A percentile compares a stretch with the other conserved stretches of the same genome.
These are phyloP conservation scores for Pseudopipra pipra DNA, from an alignment of 2,113 vertebrate genomes.

Conservation along the genomic window DNA sequence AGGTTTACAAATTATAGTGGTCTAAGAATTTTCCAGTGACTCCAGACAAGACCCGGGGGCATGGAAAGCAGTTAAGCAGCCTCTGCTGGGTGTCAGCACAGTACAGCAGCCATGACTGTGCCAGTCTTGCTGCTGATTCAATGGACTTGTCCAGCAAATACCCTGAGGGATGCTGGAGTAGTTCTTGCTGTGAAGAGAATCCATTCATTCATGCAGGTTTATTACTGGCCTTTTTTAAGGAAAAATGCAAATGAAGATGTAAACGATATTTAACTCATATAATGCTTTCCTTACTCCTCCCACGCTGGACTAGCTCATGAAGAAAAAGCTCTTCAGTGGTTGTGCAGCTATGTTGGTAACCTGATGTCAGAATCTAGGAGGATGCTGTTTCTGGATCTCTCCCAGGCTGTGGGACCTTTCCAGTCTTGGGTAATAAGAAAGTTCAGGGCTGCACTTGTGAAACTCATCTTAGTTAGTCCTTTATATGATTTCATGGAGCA, in stretches of 20 bases:
- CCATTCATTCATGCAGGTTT: background rate
- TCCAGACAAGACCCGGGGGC: background rate
- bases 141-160: background rate
- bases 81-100: accelerated
- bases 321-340: background rate
- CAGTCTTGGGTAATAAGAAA: background rate
- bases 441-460: background rate
- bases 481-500: background rate
- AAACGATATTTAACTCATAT: background rate
- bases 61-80: background rate
- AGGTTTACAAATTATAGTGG: background rate
- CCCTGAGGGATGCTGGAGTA: background rate
- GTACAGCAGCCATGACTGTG: background rate
- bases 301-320: accelerated
- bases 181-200: background rate
- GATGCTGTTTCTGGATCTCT: background rate
- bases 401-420: background rate
- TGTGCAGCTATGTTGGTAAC: background rate
- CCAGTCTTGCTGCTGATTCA: background rate
- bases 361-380: background rate
- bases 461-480: background rate
- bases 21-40: background rate
- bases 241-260: background rate
- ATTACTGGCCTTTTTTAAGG: background rate
- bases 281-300: background rate